These are phyloP conservation scores for Dendrolimus kikuchii DNA, from an alignment of 1,140 invertebrate genomes.

Conservation along the genomic window DNA sequence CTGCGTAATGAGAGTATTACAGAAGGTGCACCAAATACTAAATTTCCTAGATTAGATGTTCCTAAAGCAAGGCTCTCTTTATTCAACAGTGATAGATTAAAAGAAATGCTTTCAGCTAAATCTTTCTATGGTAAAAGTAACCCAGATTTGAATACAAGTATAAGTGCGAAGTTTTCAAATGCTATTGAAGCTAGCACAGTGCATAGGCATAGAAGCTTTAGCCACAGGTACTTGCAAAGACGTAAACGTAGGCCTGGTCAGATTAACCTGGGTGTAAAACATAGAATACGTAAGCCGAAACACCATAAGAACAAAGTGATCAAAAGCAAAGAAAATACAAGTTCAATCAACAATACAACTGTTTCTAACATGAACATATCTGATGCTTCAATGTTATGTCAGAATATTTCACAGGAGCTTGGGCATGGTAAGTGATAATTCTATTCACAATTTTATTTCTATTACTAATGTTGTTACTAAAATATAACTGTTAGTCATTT, in stretches of 20 bases:
- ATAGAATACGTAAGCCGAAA: slow-evolving; percentile 73
- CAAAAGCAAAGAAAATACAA: slow-evolving; percentile 10
- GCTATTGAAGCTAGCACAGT: slow-evolving; percentile 38
- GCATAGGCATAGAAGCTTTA: slow-evolving; percentile 28
- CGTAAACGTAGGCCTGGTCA: slow-evolving; percentile 59
- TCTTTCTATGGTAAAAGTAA: slow-evolving; percentile 72
- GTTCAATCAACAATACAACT: slow-evolving; percentile 23
- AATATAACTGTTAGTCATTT: too few species aligned
- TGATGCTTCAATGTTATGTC: slow-evolving; percentile 35
- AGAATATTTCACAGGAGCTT: slow-evolving; percentile 41
- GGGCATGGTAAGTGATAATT: slow-evolving; percentile 24
- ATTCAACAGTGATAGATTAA: slow-evolving; percentile 54
- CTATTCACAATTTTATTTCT: background rate
- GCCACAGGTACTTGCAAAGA: slow-evolving; percentile 31
- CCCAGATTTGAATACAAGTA: slow-evolving; percentile 49
- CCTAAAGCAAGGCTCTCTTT: slow-evolving; percentile 62
- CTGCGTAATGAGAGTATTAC: slow-evolving; percentile 44
- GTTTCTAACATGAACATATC: slow-evolving; percentile 26
- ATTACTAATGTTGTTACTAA: too few species aligned
- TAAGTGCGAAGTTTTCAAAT: slow-evolving; percentile 46
- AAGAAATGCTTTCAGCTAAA: slow-evolving; percentile 66
- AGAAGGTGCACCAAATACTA: slow-evolving; percentile 41
- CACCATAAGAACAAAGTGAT: slow-evolving; percentile 37
- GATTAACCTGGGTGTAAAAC: slow-evolving; percentile 73
- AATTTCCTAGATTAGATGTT: slow-evolving; percentile 49